Conservation (phyloP, 1,140 invertebrate genomes). For the Bombyx mori region ASM3026992v2 NC_085119.1:7322001-7322500, state of each 20-base stretch:
- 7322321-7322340: neutral
- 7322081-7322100: neutral
- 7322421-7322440: no score
- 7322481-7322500: no score
- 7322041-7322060: neutral
- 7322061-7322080: neutral
- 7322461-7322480: no score
- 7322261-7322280: conserved; percentile 33
- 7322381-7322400: no score
- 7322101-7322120: neutral
- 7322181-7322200: conserved; percentile 29
- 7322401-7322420: no score
- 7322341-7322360: no score
- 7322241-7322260: conserved; percentile 47
- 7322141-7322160: conserved; percentile 39
- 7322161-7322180: conserved; percentile 18
- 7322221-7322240: conserved; percentile 45
- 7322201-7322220: conserved; percentile 29
- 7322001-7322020: no score
- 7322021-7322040: no score
- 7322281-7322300: conserved; percentile 52
- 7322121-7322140: conserved; percentile 1
- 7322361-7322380: no score
- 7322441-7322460: no score
- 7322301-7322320: conserved; percentile 4